Conservation (phyloP, 1,140 invertebrate genomes). For the Zaprionus ghesquierei region DNA sequence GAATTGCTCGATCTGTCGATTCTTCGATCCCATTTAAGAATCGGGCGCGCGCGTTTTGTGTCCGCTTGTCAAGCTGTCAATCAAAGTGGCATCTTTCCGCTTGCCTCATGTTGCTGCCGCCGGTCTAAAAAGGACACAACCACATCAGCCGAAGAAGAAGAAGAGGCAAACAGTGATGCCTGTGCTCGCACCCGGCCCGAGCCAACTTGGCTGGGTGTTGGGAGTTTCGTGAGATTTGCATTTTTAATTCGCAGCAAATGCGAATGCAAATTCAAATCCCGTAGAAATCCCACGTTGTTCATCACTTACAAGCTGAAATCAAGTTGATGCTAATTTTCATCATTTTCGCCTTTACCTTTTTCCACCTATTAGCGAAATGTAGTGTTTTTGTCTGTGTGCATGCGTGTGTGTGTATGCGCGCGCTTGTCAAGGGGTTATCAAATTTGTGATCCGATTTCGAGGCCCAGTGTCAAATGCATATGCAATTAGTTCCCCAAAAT, state of each 20-base stretch:
- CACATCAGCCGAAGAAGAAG: background rate
- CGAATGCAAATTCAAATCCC: conserved; percentile 50
- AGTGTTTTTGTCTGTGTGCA: background rate
- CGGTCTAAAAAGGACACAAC: background rate
- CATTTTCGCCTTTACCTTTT: conserved; percentile 28
- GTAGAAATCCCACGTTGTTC: conserved; percentile 58
- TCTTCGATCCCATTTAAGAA: conserved; percentile 23
- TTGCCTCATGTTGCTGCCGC: conserved; percentile 43
- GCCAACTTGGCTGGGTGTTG: background rate
- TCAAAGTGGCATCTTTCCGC: conserved; percentile 59
- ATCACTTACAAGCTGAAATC: conserved; percentile 67
- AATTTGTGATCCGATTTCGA: conserved; percentile 42
- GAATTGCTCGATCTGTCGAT: conserved; percentile 8
- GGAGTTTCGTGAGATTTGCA: conserved; percentile 37
- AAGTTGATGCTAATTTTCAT: conserved; percentile 58
- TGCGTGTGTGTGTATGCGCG: background rate
- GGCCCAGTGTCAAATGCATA: conserved; percentile 65
- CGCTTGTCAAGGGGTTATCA: conserved; percentile 60
- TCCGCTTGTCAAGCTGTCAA: conserved; percentile 64
- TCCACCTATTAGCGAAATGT: conserved; percentile 65
- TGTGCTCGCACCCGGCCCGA: background rate
- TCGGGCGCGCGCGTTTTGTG: conserved; percentile 66
- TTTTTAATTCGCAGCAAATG: conserved; percentile 23
- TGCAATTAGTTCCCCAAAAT: conserved; percentile 71
- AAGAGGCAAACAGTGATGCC: background rate